A percentile compares a stretch with the other conserved stretches of the same genome.
These are phyloP conservation scores for Tiliqua scincoides DNA, from an alignment of 2,113 vertebrate species.

Conservation along the genomic window DNA sequence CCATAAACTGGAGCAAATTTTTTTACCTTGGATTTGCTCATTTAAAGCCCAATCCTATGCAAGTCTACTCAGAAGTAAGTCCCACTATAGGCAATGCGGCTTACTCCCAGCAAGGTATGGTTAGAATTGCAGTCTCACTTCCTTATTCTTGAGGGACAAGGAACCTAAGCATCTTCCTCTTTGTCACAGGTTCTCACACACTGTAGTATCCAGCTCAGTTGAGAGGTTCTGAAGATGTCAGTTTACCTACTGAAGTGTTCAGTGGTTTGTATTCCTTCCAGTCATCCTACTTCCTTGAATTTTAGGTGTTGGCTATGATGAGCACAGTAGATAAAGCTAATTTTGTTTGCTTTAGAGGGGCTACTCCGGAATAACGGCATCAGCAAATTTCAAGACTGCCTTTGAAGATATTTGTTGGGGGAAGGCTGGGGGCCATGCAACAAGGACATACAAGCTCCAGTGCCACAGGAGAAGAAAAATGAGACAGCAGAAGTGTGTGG, in stretches of 20 bases:
- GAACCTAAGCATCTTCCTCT: neutral
- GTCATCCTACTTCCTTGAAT: neutral
- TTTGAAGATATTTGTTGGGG: conserved; percentile 55
- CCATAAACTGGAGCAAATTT: neutral
- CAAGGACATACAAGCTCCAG: conserved; percentile 65
- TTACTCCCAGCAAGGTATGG: no score
- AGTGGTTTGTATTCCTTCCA: neutral
- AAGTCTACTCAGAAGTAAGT: no score
- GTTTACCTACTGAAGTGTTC: no score
- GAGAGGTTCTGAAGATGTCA: neutral
- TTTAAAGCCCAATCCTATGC: no score
- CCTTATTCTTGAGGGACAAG: neutral
- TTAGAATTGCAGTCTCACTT: no score
- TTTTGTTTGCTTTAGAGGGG: neutral
- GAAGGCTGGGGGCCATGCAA: conserved; percentile 32
- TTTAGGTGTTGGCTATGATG: neutral
- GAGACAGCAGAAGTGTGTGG: conserved; percentile 74
- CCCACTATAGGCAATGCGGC: no score
- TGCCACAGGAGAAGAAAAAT: conserved; percentile 71
- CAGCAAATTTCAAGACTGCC: conserved; percentile 61
- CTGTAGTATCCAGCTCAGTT: neutral
- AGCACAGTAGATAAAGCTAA: neutral
- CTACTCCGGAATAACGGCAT: neutral
- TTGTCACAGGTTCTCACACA: neutral
- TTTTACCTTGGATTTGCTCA: neutral